Conservation (phyloP, 2,797 vertebrate genomes). For the Pseudotriccus pelzelni region DNA sequence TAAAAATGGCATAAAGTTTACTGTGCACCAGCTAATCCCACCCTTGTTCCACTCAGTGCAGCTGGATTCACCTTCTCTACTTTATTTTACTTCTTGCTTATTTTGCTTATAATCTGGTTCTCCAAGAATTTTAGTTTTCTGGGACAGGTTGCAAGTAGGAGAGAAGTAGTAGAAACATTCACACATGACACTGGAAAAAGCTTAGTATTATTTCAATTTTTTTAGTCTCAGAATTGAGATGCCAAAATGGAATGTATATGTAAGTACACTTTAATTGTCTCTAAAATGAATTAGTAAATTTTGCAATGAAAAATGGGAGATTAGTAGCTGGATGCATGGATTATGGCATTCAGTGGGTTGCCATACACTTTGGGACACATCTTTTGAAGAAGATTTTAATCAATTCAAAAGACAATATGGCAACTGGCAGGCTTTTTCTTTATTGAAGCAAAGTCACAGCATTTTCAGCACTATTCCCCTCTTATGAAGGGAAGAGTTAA, state of each 20-base stretch:
- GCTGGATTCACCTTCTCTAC: neutral
- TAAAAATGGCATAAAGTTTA: neutral
- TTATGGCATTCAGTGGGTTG: neutral
- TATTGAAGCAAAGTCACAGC: constrained; percentile 71
- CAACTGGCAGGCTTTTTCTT: constrained; percentile 75
- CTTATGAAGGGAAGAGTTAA: constrained; percentile 58
- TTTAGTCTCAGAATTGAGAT: neutral
- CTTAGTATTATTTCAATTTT: neutral
- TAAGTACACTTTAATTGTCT: neutral
- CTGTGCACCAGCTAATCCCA: neutral
- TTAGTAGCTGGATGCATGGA: constrained; percentile 1
- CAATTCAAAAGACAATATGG: constrained; percentile 51
- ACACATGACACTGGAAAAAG: neutral
- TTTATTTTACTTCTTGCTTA: neutral
- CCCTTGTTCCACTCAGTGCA: neutral
- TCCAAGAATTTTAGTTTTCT: constrained; percentile 23
- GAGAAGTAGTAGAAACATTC: neutral
- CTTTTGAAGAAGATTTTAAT: constrained; percentile 46
- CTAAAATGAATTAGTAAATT: neutral
- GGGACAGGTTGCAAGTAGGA: neutral
- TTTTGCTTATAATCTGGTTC: constrained; percentile 40
- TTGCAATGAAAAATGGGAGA: neutral
- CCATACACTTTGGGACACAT: neutral
- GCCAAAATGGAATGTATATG: neutral
- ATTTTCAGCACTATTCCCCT: constrained; percentile 58